A percentile compares a stretch with the other conserved stretches of the same genome.
Evolutionary conservation across 2,113 vertebrate species (phyloP).

Genomic region (Dendropsophus ebraccatus): DNA sequence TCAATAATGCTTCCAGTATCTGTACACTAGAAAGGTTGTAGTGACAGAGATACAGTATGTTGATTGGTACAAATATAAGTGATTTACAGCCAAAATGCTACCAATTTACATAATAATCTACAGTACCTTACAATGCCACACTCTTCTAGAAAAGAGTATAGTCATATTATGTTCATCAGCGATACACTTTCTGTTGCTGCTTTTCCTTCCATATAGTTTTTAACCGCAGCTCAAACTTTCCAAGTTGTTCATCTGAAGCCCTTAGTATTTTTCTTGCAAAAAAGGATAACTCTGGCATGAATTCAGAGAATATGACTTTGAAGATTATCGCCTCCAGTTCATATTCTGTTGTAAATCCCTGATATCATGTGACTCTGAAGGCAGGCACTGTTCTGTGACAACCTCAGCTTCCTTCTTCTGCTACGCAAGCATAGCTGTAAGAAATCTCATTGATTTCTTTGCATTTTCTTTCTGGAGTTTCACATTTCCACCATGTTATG

Average conservation of each 20-base stretch:
- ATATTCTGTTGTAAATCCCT: not conserved
- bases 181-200: not conserved
- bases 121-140: not conserved
- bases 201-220: not conserved
- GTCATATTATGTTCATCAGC: not conserved
- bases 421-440: not conserved
- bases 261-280: not conserved
- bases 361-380: not conserved
- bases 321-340: not conserved
- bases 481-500: not conserved
- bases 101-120: too few species aligned
- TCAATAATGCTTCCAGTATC: too few species aligned
- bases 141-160: not conserved
- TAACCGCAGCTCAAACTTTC: not conserved
- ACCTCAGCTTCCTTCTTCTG: not conserved
- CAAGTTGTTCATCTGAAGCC: not conserved
- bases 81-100: too few species aligned
- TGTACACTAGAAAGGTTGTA: too few species aligned
- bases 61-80: too few species aligned
- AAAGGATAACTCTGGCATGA: not conserved
- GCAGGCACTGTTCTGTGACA: not conserved
- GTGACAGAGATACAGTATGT: too few species aligned
- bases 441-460: conserved; percentile 11
- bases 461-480: not conserved
- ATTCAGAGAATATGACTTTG: conserved; percentile 4